phyloP scores from a whole-genome alignment of 2,888 invertebrate genomes.

The Rhyacophila evoluta region DNA sequence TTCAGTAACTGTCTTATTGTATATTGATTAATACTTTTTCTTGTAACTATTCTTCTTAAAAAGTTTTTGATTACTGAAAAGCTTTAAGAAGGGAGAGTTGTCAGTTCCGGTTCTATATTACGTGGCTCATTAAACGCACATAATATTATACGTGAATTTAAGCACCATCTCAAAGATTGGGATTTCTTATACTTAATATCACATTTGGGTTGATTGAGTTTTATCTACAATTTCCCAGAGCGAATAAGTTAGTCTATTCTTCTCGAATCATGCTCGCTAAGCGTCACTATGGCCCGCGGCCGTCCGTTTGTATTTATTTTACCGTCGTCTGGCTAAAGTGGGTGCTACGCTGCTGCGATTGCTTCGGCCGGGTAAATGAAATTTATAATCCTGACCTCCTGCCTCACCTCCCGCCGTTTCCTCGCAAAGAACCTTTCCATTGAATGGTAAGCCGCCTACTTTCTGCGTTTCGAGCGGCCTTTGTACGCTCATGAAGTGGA shows the following conservation, averaged over 20 bases:
- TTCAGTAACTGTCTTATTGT: no score
- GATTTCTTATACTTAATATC: no score
- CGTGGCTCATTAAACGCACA: no score
- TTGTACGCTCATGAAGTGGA: neutral
- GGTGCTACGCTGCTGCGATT: neutral
- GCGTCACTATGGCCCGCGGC: neutral
- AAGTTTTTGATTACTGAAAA: no score
- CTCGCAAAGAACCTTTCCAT: neutral
- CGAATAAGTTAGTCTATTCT: neutral
- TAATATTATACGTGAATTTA: no score
- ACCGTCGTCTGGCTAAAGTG: slow-evolving; percentile 8
- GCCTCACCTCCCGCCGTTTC: neutral
- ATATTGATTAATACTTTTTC: no score
- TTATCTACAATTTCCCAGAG: no score
- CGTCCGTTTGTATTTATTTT: slow-evolving; percentile 15
- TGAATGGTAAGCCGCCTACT: neutral
- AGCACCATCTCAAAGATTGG: no score
- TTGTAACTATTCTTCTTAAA: no score
- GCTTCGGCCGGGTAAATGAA: slow-evolving; percentile 6
- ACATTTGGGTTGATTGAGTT: no score
- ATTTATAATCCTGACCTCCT: slow-evolving; percentile 3
- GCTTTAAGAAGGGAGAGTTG: no score
- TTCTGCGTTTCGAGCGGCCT: neutral
- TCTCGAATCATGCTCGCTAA: neutral
- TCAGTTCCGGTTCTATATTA: no score